Evolutionary conservation across 2,113 vertebrate species (phyloP).

Genomic region (Amblyopsis rosae): DNA sequence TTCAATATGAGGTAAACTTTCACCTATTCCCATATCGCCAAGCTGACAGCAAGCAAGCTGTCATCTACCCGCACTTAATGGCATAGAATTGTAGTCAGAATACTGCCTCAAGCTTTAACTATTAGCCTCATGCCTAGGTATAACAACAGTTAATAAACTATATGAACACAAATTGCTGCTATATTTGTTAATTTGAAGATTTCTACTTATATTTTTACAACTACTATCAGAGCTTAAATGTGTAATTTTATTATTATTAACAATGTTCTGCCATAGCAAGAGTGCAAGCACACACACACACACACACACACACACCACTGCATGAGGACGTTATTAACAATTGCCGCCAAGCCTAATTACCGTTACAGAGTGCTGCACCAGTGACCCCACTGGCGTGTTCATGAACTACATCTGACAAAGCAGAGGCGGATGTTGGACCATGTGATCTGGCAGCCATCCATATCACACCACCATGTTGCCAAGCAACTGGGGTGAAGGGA

Average conservation of each 20-base stretch:
- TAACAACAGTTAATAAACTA: not conserved
- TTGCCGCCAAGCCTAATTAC: not conserved
- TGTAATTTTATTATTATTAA: not conserved
- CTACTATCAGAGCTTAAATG: too few relatives aligned
- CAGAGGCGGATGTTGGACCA: constrained; percentile 17
- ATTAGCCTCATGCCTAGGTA: not conserved
- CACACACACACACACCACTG: not conserved
- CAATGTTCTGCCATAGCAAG: not conserved
- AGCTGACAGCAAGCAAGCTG: too few relatives aligned
- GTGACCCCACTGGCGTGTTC: constrained; percentile 2
- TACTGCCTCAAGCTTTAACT: not conserved
- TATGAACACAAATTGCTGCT: not conserved
- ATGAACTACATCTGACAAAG: constrained; percentile 32
- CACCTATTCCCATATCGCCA: not conserved
- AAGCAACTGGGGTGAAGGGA: constrained; percentile 56
- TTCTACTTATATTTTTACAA: not conserved
- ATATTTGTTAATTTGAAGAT: not conserved
- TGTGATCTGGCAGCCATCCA: constrained; percentile 33
- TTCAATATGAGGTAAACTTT: not conserved
- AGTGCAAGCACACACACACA: not conserved
- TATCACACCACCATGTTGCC: constrained; percentile 58
- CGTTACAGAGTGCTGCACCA: not conserved
- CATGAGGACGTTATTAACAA: not conserved
- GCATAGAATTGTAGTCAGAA: not conserved
- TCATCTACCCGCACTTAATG: too few relatives aligned